Evolutionary conservation across 2,888 invertebrate species (phyloP), one percentile per base, ranked within the genome.

Genomic region (Drosophila rubida): DNA sequence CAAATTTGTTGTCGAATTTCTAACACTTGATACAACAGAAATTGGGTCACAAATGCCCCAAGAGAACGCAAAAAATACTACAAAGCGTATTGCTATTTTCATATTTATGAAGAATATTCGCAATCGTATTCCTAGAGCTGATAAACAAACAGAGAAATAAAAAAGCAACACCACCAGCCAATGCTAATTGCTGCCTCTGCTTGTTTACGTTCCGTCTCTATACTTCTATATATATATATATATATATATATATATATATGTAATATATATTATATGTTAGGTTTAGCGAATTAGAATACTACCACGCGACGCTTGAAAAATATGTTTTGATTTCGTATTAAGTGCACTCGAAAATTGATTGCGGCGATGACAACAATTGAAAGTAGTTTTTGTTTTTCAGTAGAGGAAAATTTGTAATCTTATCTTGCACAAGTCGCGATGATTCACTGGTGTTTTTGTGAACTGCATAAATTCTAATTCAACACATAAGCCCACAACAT

Each of bases 21-120:
- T 74, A 83, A 73, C 75, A 87, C 69, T 84, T 86, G 81, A 78
- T 87, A 84, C 55, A 76, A 78, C 71, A 61, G 77, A 85, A 87
- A 84, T 84, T 84, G 68, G 84, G 84, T 84, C 84, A 84, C 74
- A 80, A 66, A 66, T 53, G 60, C 39, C 55, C 59, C 53, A 62
- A 69, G n/a, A n/a, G n/a, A 65, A 51, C 44, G 59, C 50, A 49
- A 49, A 48, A 59, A 44, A 65, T 25, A 25, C 41, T 27, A 57
- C 19, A 8, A 30, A 30, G 48, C 9, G 60, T 30, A 49, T 25
- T 53, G 51, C 2, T 53, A 63, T n/a, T n/a, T n/a, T n/a, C 9
- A 35, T 16, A 37, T 30, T 48, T 7, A 39, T 13, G 14, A 19
- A 19, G 19, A 25, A 37, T 49, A 35, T 14, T 35, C 16, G 39